Conservation (phyloP, 2,888 invertebrate species). For the Sminthurinus aureus region DNA sequence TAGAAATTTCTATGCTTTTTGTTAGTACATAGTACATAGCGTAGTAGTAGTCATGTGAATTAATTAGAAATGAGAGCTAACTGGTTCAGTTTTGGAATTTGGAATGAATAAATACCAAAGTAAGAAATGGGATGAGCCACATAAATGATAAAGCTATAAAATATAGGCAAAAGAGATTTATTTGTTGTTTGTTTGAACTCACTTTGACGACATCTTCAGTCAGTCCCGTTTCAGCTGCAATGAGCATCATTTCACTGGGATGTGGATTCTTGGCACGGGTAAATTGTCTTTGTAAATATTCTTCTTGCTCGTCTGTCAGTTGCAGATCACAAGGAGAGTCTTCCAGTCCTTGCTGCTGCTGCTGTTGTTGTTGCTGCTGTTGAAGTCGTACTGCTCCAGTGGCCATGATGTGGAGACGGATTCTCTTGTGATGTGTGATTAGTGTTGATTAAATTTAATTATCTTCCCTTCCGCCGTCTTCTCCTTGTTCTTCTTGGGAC, state of each 20-base stretch:
- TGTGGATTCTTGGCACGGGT: conserved; percentile 66
- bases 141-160: no score
- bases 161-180: no score
- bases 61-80: no score
- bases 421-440: not conserved
- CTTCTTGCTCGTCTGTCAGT: conserved; percentile 65
- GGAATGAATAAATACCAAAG: no score
- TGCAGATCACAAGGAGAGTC: conserved; percentile 56
- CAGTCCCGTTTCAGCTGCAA: conserved; percentile 68
- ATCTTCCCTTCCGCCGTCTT: no score
- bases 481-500: no score
- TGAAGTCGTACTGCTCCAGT: conserved; percentile 52
- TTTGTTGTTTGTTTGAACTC: conserved; percentile 41
- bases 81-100: no score
- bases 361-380: conserved; percentile 21
- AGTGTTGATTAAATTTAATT: no score
- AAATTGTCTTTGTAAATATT: conserved; percentile 66
- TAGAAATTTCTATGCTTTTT: no score
- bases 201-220: conserved; percentile 66
- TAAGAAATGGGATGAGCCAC: no score
- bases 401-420: conserved; percentile 49
- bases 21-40: no score
- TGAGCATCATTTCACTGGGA: conserved; percentile 65
- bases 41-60: no score
- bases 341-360: conserved; percentile 41